Base-by-base conservation (phyloP, 2,888 invertebrate species). In the Augochlorella aurata region DNA sequence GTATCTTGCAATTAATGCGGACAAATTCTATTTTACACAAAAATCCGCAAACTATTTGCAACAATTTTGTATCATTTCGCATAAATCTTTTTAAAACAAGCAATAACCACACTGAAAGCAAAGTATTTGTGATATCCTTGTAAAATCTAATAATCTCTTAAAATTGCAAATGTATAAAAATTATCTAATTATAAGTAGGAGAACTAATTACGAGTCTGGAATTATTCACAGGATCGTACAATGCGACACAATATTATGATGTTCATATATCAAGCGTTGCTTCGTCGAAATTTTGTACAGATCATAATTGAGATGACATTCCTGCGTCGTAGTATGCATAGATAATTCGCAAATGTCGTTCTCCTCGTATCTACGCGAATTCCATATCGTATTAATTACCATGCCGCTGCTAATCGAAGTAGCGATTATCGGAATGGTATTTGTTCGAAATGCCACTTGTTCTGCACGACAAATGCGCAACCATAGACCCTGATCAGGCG, bases 391-490 rank as follows among this genome's bases (percentile, higher is more conserved):
- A 71, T 77, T 65, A 69, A 78, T 83, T 77, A 78, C 50, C 21
- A 12, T 38, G 66, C 71, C 44, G 65, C 38, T 63, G 68, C 29
- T 73, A 82, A 83, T 82, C 65, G 66, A 24, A 47, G 58, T 47
- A 58, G 24, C 68, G 74, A 78, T 83, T 78, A 83, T 72, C 38
- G 74, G 75, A 68, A 70, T 75, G 72, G 71, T 50, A 83, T 83
- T 81, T 65, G 77, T 83, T 47, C 69, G 68, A 67, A 61, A 71
- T 71, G 68, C 24, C n/a, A 45, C 16, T 75, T 75, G 72, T 82
- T 63, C 44, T 44, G 65, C 18, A 82, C 14, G 73, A 77, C 50
- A 50, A 69, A 82, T 76, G 58, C 50, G 70, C 21, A 52, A 45
- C 80, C 38, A 44, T 58, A 58, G 16, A 72, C 72, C 61, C 49